These are phyloP conservation scores for Leptodon cayanensis DNA, from an alignment of 2,797 vertebrate genomes.

Conservation along the genomic window DNA sequence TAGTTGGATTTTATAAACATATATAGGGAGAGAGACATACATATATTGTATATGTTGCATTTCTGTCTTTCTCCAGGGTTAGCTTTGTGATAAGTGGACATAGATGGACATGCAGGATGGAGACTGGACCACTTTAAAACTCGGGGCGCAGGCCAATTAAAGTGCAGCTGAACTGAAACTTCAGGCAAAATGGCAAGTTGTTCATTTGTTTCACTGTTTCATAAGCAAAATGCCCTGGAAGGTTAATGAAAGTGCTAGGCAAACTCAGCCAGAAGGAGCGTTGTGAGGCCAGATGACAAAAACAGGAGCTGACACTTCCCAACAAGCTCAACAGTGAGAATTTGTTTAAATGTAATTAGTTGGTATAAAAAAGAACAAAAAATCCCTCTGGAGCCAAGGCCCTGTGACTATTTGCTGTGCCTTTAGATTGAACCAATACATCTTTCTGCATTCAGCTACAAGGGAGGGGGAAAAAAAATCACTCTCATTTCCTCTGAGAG, in stretches of 20 bases:
- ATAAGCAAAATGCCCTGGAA: background rate
- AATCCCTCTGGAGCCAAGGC: background rate
- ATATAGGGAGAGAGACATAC: background rate
- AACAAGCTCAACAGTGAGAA: slow-evolving; percentile 12
- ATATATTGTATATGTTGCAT: fast-evolving
- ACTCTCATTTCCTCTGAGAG: background rate
- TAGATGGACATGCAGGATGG: background rate
- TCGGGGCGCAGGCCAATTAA: background rate
- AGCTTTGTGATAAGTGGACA: background rate
- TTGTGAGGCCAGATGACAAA: background rate
- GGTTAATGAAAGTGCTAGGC: background rate
- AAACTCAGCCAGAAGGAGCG: background rate
- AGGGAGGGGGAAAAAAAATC: background rate
- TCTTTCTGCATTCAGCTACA: background rate
- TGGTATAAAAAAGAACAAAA: background rate
- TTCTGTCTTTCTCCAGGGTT: background rate
- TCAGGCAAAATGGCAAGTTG: background rate
- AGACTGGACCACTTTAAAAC: background rate
- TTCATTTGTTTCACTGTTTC: background rate
- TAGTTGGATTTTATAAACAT: background rate
- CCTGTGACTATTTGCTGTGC: background rate
- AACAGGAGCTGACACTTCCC: background rate
- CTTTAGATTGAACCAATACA: background rate
- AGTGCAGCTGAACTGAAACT: background rate
- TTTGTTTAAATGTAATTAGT: slow-evolving; percentile 42